Evolutionary conservation across 2,797 vertebrate genomes (phyloP), one percentile per base, ranked within the genome.

Genomic region (Prunella strophiata): DNA sequence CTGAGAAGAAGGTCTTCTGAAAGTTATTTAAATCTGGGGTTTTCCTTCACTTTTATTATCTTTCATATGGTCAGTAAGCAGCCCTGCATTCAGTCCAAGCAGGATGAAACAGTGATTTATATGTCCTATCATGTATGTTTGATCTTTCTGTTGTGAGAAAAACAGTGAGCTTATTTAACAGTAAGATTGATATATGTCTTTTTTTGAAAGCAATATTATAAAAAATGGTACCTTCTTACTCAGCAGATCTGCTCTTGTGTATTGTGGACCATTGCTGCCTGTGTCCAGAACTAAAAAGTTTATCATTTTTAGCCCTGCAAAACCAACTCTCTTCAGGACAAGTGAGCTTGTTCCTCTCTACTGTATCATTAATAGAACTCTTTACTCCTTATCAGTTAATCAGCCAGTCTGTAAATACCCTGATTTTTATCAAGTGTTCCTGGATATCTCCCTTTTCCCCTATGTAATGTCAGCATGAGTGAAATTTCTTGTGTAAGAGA

Each of bases 151-250:
- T 75, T 71, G 32, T 34, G 87, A 76, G 61, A 87, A 71, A 73
- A 82, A 61, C 48, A 74, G 38, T 20, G 61, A 88, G 38, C n/a
- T 92, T 91, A 63, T 91, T 94, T 89, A 94, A 84, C 70, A 84
- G 40, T 27, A 66, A 92, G 80, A 80, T 7, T 65, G 82, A 92
- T 67, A 52, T 36, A 34, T 8, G 7, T 25, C 47, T 63, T 89
- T 58, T 81, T 94, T 74, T 76, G 70, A 91, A 86, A 90, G 55
- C 36, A 48, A 9, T 50, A 85, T 66, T 55, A 54, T 90, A 86
- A 94, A 94, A 86, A 95, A 65, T 13, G 13, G n/a, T 75, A 76
- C 29, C 66, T 84, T 89, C 85, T 94, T 66, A 91, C 79, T 80
- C 82, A 78, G 79, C 88, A 94, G 30, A 88, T 85, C 30, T 88